A percentile compares a stretch with the other conserved stretches of the same genome.
Conservation (phyloP, 1,140 invertebrate genomes). For the Calosoma granatense region DNA sequence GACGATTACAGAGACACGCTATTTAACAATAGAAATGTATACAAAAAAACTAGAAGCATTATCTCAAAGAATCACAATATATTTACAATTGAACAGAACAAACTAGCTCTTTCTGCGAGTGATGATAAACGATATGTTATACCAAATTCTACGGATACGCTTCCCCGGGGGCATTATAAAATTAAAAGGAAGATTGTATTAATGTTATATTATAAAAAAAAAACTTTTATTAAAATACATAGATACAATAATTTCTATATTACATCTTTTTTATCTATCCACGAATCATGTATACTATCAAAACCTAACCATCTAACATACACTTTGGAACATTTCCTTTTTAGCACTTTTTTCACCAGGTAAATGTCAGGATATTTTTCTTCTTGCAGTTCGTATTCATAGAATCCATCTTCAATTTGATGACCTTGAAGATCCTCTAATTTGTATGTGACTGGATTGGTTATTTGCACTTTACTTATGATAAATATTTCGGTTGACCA, state of each 20-base stretch:
- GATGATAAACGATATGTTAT: not conserved
- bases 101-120: not conserved
- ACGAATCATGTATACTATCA: constrained; percentile 16
- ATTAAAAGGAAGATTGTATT: too few relatives aligned
- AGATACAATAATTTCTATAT: too few relatives aligned
- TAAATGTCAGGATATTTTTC: constrained; percentile 33
- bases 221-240: too few relatives aligned
- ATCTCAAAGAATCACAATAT: not conserved
- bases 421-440: constrained; percentile 27
- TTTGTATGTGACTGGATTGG: too few relatives aligned
- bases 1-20: not conserved
- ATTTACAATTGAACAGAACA: constrained; percentile 6
- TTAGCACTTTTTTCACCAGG: too few relatives aligned
- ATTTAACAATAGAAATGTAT: not conserved
- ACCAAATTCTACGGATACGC: too few relatives aligned
- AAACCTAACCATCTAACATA: constrained; percentile 26
- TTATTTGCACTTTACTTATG: too few relatives aligned
- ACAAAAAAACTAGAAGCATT: not conserved
- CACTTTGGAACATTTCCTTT: too few relatives aligned
- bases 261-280: too few relatives aligned
- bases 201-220: too few relatives aligned
- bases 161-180: not conserved
- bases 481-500: too few relatives aligned
- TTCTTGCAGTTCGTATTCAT: constrained; percentile 22
- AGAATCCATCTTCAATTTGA: constrained; percentile 21